A percentile compares a stretch with the other conserved stretches of the same genome.
phyloP scores from a whole-genome alignment of 2,888 invertebrate genomes.

The Lypha dubia region DNA sequence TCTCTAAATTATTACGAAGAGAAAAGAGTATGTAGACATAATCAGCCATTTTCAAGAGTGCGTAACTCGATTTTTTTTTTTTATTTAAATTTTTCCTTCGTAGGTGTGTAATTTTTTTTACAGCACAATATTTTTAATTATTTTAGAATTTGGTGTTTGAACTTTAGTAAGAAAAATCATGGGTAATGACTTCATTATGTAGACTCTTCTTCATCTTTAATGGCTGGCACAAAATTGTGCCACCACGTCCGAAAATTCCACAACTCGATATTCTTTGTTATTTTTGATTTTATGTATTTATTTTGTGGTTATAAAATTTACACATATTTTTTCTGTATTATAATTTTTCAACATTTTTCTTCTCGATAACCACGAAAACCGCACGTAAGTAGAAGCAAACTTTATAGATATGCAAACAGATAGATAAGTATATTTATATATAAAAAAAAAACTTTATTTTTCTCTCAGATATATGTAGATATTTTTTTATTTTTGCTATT shows the following conservation, averaged over 20 bases:
- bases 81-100: conserved; percentile 18
- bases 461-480: conserved; percentile 66
- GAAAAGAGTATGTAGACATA: conserved; percentile 32
- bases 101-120: conserved; percentile 22
- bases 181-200: conserved; percentile 3
- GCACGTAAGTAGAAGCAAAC: conserved; percentile 60
- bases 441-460: conserved; percentile 73
- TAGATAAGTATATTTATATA: conserved; percentile 34
- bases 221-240: conserved; percentile 13
- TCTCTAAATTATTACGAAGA: conserved; percentile 29
- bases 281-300: conserved; percentile 1
- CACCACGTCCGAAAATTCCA: conserved; percentile 16
- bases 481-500: conserved; percentile 31
- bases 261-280: conserved; percentile 16
- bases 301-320: conserved; percentile 25
- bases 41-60: conserved; percentile 40
- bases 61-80: conserved; percentile 47
- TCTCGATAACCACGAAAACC: conserved; percentile 60
- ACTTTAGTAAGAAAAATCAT: conserved; percentile 11
- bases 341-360: conserved; percentile 40
- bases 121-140: conserved; percentile 29
- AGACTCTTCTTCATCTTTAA: background rate
- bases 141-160: conserved; percentile 5
- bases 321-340: conserved; percentile 44
- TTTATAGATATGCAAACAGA: conserved; percentile 47